Base-by-base conservation (phyloP, 2,797 vertebrate genomes). In the Sebastes baramenuke region DNA sequence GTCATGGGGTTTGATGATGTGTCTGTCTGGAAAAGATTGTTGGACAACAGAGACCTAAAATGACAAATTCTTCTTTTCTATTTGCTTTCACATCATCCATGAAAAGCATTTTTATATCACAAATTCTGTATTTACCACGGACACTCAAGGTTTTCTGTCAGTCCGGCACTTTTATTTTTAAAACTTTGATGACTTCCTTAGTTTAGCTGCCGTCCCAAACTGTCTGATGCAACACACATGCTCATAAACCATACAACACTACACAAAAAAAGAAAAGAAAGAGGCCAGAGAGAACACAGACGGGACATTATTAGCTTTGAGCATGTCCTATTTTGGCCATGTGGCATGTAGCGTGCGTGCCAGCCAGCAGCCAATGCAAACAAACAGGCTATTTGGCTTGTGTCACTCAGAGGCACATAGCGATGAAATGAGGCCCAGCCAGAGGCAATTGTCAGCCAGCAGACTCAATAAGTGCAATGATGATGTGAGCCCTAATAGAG, bases 301-400 rank as follows among this genome's bases (percentile, higher is more conserved):
- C 69, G 64, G 82, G 80, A 92, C 93, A 83, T 85, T 92, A 92
- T 94, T 92, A 87, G 85, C 92, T 90, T 80, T 73, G 88, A 83
- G 90, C 92, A 75, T 90, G 86, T 87, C 90, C 93, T 93, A 88
- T 92, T 94, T 94, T 90, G 93, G 91, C 86, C 90, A 85, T 92
- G 92, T 88, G 92, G 89, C 91, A 92, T 90, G 87, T 84, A 77
- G 84, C 25, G 20, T 76, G 89, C 82, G 64, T 87, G 89, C 87
- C 86, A 87, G 83, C 67, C 82, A 5, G 80, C 67, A 30, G 93
- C 93, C 94, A 93, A 87, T 52, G 87, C 93, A 95, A 95, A 95
- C 93, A 95, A 93, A 91, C 92, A 91, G 77, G 32, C 90, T 92
- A 52, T 92, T 94, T 92, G 90, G 89, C 87, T 86, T 75, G 77